Evolutionary conservation across 2,888 invertebrate genomes (phyloP), one percentile per base, ranked within the genome.

Genomic region (Apotomis turbidana): DNA sequence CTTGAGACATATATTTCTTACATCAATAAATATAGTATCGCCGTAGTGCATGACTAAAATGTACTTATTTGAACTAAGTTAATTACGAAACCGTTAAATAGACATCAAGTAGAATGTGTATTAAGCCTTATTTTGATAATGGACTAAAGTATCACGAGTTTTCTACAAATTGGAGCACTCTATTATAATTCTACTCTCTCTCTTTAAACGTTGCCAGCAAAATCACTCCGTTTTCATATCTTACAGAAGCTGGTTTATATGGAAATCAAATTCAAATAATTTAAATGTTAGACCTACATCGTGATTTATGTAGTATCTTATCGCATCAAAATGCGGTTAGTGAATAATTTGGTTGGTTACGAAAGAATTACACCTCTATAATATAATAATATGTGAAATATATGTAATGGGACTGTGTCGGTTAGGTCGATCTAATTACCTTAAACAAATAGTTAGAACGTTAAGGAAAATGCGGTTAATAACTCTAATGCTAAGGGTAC

Each of bases 341-440:
- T 58, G 63, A 63, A 68, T 46, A 58, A 57, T 59, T 67, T 66
- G 38, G 27, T 59, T 51, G 4, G 36, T 72, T 72, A 72, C 52
- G 68, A 72, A 72, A 72, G 52, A 68, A 68, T 71, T 71, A 68
- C 68, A 67, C 52, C 68, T 58, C 12, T 59, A 54, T 13, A 27
- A 12, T 52, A 51, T 44, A 49, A 10, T 27, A 61, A 67, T 61
- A 60, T 8, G 27, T 55, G 51, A 55, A 60, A 67, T 67, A 57
- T 61, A 62, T 57, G 49, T 70, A 70, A 67, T 61, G 15, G 12
- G 60, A 38, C 41, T 49, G n/a, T 38, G n/a, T 59, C 27, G 9
- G 9, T 59, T n/a, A 54, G 9, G 59, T 27, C 6, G 36, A 46
- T 49, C 9, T 44, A 8, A 58, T 52, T 64, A 52, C 44, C 27